Conservation (phyloP, 2,888 invertebrate genomes). For the Agrypnus murinus region DNA sequence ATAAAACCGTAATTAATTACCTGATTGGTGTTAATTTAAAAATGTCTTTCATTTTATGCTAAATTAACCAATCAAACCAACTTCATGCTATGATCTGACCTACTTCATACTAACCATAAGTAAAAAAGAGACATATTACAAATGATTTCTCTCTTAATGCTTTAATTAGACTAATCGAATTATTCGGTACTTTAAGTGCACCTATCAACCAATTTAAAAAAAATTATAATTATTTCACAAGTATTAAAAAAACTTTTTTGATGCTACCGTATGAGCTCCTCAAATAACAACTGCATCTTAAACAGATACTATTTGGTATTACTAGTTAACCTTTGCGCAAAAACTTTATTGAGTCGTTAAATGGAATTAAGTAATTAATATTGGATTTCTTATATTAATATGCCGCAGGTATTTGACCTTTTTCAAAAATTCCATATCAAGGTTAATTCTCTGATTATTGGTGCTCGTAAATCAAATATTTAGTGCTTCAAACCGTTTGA, state of each 20-base stretch:
- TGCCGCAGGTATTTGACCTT: conserved; percentile 17
- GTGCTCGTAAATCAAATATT: conserved; percentile 2
- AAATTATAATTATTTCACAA: neutral
- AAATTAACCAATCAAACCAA: no score
- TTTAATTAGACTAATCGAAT: no score
- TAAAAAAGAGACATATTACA: no score
- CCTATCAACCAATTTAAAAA: no score
- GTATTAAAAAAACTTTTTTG: neutral
- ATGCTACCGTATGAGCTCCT: neutral
- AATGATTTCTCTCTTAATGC: no score
- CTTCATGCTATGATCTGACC: no score
- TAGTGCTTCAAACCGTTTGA: conserved; percentile 3
- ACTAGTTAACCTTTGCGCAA: conserved; percentile 5
- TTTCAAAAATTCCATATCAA: conserved; percentile 28
- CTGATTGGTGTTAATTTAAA: no score
- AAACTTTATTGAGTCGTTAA: conserved; percentile 20
- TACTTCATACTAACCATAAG: no score
- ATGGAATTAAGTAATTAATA: conserved; percentile 27
- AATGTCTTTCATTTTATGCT: no score
- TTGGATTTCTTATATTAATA: conserved; percentile 16
- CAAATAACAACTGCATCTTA: neutral
- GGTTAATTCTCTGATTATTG: conserved; percentile 20
- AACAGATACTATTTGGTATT: conserved; percentile 5
- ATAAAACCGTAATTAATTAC: no score
- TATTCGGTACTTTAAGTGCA: no score